Percentiles rank a stretch among this genome's conserved stretches.
Conservation (phyloP, 1,140 invertebrate genomes). For the Rhyzopertha dominica region DNA sequence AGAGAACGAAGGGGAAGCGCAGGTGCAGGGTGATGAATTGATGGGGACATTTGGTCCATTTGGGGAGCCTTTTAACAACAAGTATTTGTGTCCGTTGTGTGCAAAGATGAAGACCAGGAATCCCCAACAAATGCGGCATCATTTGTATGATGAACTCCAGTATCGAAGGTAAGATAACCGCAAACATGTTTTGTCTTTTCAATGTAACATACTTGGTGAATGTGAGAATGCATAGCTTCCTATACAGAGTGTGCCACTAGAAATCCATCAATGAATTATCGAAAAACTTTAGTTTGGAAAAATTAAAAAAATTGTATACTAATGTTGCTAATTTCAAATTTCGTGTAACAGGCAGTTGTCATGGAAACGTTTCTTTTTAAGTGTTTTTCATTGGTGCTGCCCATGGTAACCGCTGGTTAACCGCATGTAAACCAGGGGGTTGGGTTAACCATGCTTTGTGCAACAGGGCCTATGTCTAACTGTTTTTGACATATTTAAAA, state of each 20-base stretch:
- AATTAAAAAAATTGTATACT: too few species aligned
- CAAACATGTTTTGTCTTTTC: too few species aligned
- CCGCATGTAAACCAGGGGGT: too few species aligned
- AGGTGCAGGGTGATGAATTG: constrained; percentile 15
- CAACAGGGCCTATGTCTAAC: too few species aligned
- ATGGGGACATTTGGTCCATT: constrained; percentile 33
- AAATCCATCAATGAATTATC: constrained; percentile 8
- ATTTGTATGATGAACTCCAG: constrained; percentile 53
- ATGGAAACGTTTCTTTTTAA: too few species aligned
- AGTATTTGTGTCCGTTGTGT: constrained; percentile 53
- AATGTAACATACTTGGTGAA: constrained; percentile 8
- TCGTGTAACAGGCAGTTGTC: too few species aligned
- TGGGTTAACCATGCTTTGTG: too few species aligned
- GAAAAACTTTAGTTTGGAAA: too few species aligned
- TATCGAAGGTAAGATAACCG: constrained; percentile 48
- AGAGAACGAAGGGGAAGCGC: background rate
- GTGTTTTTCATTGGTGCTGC: too few species aligned
- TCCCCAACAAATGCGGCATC: constrained; percentile 50
- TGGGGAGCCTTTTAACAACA: constrained; percentile 43
- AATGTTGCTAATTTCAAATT: too few species aligned
- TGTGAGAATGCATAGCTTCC: constrained; percentile 1
- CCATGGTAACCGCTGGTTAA: too few species aligned
- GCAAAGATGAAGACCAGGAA: constrained; percentile 48
- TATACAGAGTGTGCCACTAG: background rate
- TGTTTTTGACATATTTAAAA: too few species aligned